Evolutionary conservation across 1,140 invertebrate species (phyloP).

Genomic region (Drosophila santomea): DNA sequence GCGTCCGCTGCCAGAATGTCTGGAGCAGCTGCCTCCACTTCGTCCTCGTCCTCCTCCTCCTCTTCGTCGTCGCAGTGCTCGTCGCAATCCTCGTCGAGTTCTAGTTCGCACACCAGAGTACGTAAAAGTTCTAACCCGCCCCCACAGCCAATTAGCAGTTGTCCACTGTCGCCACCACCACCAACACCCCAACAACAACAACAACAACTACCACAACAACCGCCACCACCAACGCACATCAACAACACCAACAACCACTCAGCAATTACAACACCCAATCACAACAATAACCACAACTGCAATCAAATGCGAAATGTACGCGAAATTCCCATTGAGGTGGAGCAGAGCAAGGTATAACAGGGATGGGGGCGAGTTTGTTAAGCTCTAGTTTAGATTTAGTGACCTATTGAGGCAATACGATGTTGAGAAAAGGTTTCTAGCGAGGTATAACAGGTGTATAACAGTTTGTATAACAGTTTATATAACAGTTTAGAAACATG

Average conservation of each 20-base stretch:
- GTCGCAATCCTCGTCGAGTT: constrained; percentile 43
- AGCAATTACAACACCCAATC: constrained; percentile 45
- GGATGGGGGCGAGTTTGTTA: background rate
- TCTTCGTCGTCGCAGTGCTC: constrained; percentile 63
- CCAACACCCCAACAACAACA: constrained; percentile 31
- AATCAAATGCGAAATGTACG: constrained; percentile 72
- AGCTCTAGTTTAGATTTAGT: background rate
- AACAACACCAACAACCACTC: constrained; percentile 40
- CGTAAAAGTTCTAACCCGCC: constrained; percentile 82
- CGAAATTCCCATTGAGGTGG: constrained; percentile 84
- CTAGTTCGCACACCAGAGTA: constrained; percentile 76
- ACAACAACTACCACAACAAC: constrained; percentile 28
- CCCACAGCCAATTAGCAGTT: constrained; percentile 66
- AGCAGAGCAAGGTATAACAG: constrained; percentile 78
- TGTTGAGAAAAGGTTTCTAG: background rate
- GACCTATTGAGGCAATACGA: background rate
- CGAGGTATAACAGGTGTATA: background rate
- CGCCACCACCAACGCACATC: constrained; percentile 21
- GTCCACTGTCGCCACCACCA: constrained; percentile 55
- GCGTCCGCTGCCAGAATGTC: constrained; percentile 65
- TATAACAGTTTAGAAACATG: background rate
- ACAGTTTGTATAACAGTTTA: constrained; percentile 1
- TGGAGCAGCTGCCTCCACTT: constrained; percentile 39
- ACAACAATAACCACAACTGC: constrained; percentile 49
- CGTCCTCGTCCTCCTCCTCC: constrained; percentile 55